Evolutionary conservation across 2,888 invertebrate species (phyloP).

Genomic region (Dusona sp.): DNA sequence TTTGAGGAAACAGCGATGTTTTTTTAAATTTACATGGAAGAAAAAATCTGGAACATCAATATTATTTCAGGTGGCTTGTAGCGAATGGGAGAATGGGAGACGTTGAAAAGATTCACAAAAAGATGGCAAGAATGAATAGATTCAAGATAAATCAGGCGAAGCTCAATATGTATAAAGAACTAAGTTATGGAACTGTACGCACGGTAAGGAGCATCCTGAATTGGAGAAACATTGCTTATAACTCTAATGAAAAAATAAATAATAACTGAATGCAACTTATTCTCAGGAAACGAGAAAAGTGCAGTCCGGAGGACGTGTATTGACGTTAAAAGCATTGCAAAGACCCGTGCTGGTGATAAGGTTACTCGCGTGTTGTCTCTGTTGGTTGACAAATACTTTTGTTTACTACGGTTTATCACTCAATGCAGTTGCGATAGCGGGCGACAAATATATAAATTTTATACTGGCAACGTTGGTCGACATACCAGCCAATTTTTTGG

Average conservation of each 20-base stretch:
- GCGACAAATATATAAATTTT: conserved; percentile 92
- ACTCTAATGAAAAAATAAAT: not conserved
- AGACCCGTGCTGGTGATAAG: conserved; percentile 86
- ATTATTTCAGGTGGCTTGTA: conserved; percentile 88
- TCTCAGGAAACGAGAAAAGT: conserved; percentile 57
- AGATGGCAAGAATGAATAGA: conserved; percentile 88
- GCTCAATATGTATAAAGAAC: conserved; percentile 83
- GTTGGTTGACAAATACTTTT: conserved; percentile 92
- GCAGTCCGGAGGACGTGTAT: conserved; percentile 68
- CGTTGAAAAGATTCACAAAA: conserved; percentile 87
- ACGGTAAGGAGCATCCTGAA: conserved; percentile 61
- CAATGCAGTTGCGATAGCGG: conserved; percentile 90
- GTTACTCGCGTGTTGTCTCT: conserved; percentile 89
- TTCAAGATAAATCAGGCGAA: conserved; percentile 86
- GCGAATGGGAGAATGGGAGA: conserved; percentile 87
- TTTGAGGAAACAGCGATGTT: not conserved
- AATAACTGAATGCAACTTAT: not conserved
- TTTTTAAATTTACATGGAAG: no score
- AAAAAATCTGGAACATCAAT: no score
- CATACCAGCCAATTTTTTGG: conserved; percentile 90
- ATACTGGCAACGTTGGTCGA: conserved; percentile 89
- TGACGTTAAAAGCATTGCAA: conserved; percentile 85
- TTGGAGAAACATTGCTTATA: not conserved
- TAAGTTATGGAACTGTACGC: conserved; percentile 69
- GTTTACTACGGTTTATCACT: conserved; percentile 93